A percentile compares a stretch with the other conserved stretches of the same genome.
Evolutionary conservation across 37 sponge, comb jelly and placozoan genomes (phyloP).

Genomic region (Halichondria panicea): DNA sequence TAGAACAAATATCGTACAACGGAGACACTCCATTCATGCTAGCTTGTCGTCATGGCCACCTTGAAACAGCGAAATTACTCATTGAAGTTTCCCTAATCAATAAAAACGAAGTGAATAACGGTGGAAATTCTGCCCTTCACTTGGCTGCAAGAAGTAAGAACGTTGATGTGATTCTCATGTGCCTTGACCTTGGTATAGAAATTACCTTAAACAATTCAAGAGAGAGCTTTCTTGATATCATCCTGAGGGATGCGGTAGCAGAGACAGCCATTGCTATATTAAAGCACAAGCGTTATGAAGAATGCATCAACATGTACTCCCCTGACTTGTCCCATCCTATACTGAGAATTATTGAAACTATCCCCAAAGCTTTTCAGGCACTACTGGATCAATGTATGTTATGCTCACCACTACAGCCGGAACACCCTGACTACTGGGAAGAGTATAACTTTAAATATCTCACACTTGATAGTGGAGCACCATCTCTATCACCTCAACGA

Average conservation of each 20-base stretch:
- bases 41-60: conserved; percentile 57
- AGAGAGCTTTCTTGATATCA: conserved; percentile 77
- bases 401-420: conserved; percentile 9
- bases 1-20: conserved; percentile 46
- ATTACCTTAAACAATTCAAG: conserved; percentile 67
- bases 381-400: conserved; percentile 56
- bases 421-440: conserved; percentile 63
- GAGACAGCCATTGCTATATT: conserved; percentile 30
- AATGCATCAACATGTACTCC: conserved; percentile 52
- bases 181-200: conserved; percentile 55
- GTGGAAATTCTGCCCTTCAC: conserved; percentile 78
- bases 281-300: conserved; percentile 67
- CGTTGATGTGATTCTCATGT: conserved; percentile 28
- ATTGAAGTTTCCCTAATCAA: conserved; percentile 59
- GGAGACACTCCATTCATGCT: conserved; percentile 71
- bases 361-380: conserved; percentile 66
- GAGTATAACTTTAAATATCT: conserved; percentile 83
- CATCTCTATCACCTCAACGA: background rate
- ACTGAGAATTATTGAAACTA: conserved; percentile 44
- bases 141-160: conserved; percentile 56
- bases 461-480: background rate
- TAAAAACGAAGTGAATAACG: conserved; percentile 37
- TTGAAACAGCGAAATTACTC: conserved; percentile 39
- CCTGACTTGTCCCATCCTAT: conserved; percentile 55
- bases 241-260: conserved; percentile 36